Evolutionary conservation across 2,113 vertebrate species (phyloP).

Genomic region (Ceyx cyanopectus): DNA sequence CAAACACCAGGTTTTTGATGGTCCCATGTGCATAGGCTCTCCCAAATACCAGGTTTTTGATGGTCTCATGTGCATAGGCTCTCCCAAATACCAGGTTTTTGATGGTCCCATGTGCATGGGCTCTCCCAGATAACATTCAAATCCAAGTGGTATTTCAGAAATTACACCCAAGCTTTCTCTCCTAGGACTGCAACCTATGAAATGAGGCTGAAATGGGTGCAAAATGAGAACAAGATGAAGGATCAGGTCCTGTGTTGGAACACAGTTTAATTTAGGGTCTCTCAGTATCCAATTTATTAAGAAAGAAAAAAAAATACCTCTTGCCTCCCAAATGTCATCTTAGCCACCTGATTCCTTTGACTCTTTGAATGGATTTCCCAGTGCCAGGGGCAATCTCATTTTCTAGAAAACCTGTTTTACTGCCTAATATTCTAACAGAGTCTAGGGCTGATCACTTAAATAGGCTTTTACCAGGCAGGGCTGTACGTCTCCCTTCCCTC

Average conservation of each 20-base stretch:
- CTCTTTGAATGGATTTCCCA: slow-evolving; percentile 43
- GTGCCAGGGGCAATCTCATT: slow-evolving; percentile 69
- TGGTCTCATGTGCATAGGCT: too few species aligned
- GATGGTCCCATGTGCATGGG: accelerated
- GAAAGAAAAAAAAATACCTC: background rate
- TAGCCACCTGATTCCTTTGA: background rate
- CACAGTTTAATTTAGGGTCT: slow-evolving; percentile 8
- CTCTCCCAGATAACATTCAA: background rate
- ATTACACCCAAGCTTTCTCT: background rate
- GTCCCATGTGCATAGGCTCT: accelerated
- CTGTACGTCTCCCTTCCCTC: slow-evolving; percentile 70
- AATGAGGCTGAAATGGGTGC: background rate
- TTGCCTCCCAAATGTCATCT: slow-evolving; percentile 3
- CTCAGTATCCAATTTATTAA: slow-evolving; percentile 10
- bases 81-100: background rate
- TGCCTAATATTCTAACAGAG: slow-evolving; percentile 65
- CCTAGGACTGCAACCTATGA: background rate
- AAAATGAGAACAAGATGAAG: background rate
- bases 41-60: background rate
- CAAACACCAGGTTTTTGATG: background rate
- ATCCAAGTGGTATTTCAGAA: background rate
- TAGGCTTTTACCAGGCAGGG: slow-evolving; percentile 36
- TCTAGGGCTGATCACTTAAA: slow-evolving; percentile 59
- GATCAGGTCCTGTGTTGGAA: background rate
- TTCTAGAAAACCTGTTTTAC: slow-evolving; percentile 61